These are phyloP conservation scores for Pipistrellus pipistrellus DNA, from an alignment of 2,797 vertebrate species.

Conservation along the genomic window DNA sequence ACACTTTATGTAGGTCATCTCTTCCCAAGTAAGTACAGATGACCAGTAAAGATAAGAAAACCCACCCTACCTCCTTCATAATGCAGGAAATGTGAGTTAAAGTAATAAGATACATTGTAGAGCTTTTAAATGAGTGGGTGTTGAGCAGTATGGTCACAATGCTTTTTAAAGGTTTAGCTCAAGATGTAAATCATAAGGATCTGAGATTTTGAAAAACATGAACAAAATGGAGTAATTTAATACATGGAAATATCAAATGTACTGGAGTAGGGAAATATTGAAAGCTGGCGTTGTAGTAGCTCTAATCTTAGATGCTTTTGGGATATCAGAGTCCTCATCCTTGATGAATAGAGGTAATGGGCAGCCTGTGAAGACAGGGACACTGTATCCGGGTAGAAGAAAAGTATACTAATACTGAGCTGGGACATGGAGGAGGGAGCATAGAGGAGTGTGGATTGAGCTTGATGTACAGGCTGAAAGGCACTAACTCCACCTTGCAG, in stretches of 20 bases:
- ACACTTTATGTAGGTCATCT: not conserved
- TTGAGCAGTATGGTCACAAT: not conserved
- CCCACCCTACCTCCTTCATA: not conserved
- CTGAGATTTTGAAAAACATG: conserved; percentile 11
- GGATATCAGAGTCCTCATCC: not conserved
- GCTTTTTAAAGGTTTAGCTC: conserved; percentile 19
- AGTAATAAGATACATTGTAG: not conserved
- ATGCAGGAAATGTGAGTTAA: not conserved
- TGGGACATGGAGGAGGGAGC: not conserved
- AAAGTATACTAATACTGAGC: not conserved
- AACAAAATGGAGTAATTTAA: not conserved
- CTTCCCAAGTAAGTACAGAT: conserved; percentile 43
- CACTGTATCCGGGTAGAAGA: not conserved
- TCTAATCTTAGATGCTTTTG: not conserved
- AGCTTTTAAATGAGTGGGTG: not conserved
- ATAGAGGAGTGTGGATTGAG: not conserved
- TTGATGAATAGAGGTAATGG: not conserved
- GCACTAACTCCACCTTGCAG: not conserved
- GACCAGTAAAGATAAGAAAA: conserved; percentile 2
- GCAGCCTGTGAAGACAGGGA: not conserved
- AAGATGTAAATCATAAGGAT: not conserved
- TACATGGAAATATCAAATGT: not conserved
- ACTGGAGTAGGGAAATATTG: not conserved
- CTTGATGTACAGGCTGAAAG: not conserved
- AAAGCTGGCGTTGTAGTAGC: not conserved